A percentile compares a stretch with the other conserved stretches of the same genome.
These are phyloP conservation scores for Drosophila simulans DNA, from an alignment of 1,140 invertebrate species.

Conservation along the genomic window DNA sequence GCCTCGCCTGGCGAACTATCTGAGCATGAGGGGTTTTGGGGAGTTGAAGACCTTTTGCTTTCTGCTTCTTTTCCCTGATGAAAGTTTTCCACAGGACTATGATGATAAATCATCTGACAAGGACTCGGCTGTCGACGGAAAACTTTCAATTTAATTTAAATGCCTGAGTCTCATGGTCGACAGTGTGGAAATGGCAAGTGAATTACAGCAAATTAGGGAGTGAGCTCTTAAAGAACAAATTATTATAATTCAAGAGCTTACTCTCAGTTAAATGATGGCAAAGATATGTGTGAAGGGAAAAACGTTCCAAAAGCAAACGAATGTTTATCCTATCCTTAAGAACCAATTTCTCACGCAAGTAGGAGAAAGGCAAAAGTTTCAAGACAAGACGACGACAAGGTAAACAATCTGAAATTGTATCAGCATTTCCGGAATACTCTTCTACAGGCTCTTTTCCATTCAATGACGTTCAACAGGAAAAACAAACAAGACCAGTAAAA, in stretches of 20 bases:
- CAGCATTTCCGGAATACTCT: constrained; percentile 36
- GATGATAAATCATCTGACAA: constrained; percentile 73
- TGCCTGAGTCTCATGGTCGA: constrained; percentile 11
- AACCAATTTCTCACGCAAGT: constrained; percentile 30
- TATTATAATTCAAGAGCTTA: constrained; percentile 17
- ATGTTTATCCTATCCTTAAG: not conserved
- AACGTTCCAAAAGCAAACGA: not conserved
- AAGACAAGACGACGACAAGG: constrained; percentile 16
- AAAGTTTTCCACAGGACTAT: constrained; percentile 48
- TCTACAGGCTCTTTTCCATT: constrained; percentile 24
- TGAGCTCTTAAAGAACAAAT: constrained; percentile 17
- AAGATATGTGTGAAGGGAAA: not conserved
- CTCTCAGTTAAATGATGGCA: not conserved
- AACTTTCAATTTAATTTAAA: constrained; percentile 78
- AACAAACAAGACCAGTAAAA: constrained; percentile 31
- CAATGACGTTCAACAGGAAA: constrained; percentile 54
- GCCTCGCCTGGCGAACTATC: constrained; percentile 51
- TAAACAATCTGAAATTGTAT: constrained; percentile 45
- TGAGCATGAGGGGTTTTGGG: constrained; percentile 1
- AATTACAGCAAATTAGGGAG: constrained; percentile 31
- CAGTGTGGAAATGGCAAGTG: constrained; percentile 24
- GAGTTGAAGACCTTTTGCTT: constrained; percentile 21
- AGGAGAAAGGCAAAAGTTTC: not conserved
- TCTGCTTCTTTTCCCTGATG: constrained; percentile 50
- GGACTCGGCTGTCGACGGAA: constrained; percentile 30